phyloP scores from a whole-genome alignment of 2,797 vertebrate genomes.

The Mallotus villosus region DNA sequence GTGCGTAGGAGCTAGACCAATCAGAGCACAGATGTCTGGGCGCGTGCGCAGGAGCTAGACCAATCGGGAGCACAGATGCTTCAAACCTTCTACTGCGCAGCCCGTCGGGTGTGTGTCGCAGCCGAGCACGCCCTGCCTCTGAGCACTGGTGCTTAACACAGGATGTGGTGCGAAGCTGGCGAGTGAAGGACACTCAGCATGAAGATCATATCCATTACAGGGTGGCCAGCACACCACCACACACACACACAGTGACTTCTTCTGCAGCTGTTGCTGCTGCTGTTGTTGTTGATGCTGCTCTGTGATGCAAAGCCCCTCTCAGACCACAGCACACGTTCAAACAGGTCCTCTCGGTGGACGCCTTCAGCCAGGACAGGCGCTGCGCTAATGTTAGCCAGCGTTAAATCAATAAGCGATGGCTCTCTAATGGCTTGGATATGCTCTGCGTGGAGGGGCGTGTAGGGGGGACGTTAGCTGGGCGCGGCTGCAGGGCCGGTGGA shows the following conservation, averaged over 20 bases:
- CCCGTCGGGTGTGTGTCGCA: too few relatives aligned
- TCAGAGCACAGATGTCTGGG: too few relatives aligned
- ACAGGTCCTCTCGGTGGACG: slow-evolving; percentile 21
- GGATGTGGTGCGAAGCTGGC: too few relatives aligned
- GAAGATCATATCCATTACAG: slow-evolving; percentile 24
- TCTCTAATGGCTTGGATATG: slow-evolving; percentile 63
- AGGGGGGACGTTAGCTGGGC: too few relatives aligned
- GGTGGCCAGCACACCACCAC: background rate
- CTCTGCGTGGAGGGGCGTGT: slow-evolving; percentile 37
- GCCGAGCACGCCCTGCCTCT: too few relatives aligned
- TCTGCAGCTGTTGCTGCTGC: background rate
- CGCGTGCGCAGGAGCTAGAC: too few relatives aligned
- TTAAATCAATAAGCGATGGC: slow-evolving; percentile 61
- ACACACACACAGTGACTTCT: background rate
- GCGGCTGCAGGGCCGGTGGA: too few relatives aligned
- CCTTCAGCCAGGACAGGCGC: slow-evolving; percentile 39
- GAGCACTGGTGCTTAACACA: too few relatives aligned
- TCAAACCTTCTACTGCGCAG: too few relatives aligned
- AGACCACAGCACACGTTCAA: slow-evolving; percentile 33
- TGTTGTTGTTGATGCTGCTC: background rate
- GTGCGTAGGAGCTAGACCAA: too few relatives aligned
- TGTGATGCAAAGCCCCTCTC: slow-evolving; percentile 15
- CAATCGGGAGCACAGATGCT: too few relatives aligned
- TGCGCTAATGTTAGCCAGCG: slow-evolving; percentile 48
- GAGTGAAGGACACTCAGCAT: slow-evolving; percentile 16